These are phyloP conservation scores for Beris chalybata DNA, from an alignment of 2,888 invertebrate species.

Conservation along the genomic window DNA sequence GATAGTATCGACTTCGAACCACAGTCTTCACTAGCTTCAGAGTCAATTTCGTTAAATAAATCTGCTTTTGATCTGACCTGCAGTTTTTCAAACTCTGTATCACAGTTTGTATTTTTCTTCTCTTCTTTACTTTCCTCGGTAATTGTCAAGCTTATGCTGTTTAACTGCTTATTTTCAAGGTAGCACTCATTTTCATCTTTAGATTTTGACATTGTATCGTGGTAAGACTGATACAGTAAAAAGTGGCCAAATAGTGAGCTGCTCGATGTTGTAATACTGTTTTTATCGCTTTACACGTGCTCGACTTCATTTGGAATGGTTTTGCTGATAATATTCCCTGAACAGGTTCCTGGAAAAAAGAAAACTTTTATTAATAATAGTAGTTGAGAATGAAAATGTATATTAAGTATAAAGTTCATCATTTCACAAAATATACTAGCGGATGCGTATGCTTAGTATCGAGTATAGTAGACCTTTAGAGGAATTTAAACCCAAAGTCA, in stretches of 20 bases:
- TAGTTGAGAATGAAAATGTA: no score
- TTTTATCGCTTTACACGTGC: no score
- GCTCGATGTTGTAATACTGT: no score
- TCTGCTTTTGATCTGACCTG: neutral
- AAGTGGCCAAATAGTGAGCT: neutral
- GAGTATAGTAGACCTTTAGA: no score
- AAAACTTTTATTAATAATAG: neutral
- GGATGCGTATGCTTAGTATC: neutral
- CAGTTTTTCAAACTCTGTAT: neutral
- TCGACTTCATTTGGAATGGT: slow-evolving; percentile 1
- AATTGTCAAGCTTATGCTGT: neutral
- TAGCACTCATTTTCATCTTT: slow-evolving; percentile 4
- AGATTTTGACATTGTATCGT: slow-evolving; percentile 36
- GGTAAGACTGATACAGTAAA: neutral
- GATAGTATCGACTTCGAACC: slow-evolving; percentile 13
- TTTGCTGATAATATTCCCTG: neutral
- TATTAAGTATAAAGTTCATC: no score
- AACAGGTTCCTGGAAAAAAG: slow-evolving; percentile 7
- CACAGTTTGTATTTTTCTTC: neutral
- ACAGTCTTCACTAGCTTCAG: neutral
- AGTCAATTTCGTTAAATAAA: neutral
- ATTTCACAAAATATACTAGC: neutral
- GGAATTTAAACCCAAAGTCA: no score
- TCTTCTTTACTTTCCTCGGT: neutral
- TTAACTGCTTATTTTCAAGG: neutral